Evolutionary conservation across 37 sponge, comb jelly and placozoan species (phyloP), one percentile per base, ranked within the genome.

Genomic region (Hormiphora californensis): DNA sequence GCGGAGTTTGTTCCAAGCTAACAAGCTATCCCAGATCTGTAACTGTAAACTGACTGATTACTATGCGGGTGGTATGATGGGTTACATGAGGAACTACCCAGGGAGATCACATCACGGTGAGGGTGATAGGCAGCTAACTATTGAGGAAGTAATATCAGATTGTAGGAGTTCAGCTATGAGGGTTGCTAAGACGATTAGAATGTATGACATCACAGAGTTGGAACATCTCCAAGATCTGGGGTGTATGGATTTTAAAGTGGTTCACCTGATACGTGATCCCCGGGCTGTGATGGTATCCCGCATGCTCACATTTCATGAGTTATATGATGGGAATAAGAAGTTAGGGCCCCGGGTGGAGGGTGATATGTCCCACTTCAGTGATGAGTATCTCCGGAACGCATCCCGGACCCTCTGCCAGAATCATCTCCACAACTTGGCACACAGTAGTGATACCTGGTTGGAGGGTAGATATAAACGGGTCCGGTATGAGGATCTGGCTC

Each of bases 371-470:
- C 28, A 36, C 1, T 73, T 73, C 38, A 7, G 17, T 2, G 44
- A 73, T 22, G 81, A 33, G 8, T 73, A 73, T 46, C 40, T 73
- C 46, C 21, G 28, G 35, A 27, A 28, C 11, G 81, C 81, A 40
- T 43, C 81, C 19, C 27, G 38, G 1, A 19, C 21, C 39, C 35
- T 73, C 46, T 73, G 81, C 23, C 43, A 43, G 0, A 43, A 73
- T 33, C 81, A 73, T 19, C 81, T 73, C 38, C 38, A 73, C 46
- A 73, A 73, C 46, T n/a, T 73, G 81, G 81, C 46, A 43, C 19
- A 43, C 28, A 73, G 19, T 28, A 22, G 46, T 43, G 46, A 43
- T 9, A 1, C 41, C 46, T 73, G 81, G 81, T 33, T 73, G 46
- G 23, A 33, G 22, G 46, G 35, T 23, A 73, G 81, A 40, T 73